A percentile compares a stretch with the other conserved stretches of the same genome.
Evolutionary conservation across 2,113 vertebrate species (phyloP).

Genomic region (Oncorhynchus masou): DNA sequence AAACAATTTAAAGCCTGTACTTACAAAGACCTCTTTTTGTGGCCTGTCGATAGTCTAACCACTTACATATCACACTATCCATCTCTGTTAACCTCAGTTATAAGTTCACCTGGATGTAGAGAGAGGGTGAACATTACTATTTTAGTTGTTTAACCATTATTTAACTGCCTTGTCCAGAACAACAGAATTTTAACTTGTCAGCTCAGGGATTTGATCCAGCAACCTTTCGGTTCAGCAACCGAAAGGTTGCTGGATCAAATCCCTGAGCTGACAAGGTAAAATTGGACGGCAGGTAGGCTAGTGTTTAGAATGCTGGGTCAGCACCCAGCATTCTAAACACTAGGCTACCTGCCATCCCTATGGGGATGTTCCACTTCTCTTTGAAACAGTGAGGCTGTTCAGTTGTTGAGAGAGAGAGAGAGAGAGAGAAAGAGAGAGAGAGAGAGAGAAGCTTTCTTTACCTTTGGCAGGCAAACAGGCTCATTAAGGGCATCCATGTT

Average conservation of each 20-base stretch:
- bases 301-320: no score
- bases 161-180: no score
- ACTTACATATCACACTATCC: constrained; percentile 61
- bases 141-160: no score
- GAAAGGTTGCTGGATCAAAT: no score
- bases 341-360: background rate
- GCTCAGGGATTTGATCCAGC: no score
- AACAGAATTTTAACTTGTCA: no score
- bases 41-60: constrained; percentile 6
- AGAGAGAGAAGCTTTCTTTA: constrained; percentile 75
- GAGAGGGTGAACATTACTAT: constrained; percentile 57
- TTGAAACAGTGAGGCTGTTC: constrained; percentile 38
- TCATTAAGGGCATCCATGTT: constrained; percentile 74
- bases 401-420: constrained; percentile 61
- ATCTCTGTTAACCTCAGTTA: constrained; percentile 37
- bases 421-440: constrained; percentile 63
- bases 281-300: no score
- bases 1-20: no score
- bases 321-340: no score
- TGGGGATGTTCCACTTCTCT: constrained; percentile 60
- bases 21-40: background rate
- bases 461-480: constrained; percentile 76
- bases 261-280: no score
- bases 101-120: constrained; percentile 3
- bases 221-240: no score